Evolutionary conservation across 1,140 invertebrate genomes (phyloP).

Genomic region (Hylyphantes graminicola): DNA sequence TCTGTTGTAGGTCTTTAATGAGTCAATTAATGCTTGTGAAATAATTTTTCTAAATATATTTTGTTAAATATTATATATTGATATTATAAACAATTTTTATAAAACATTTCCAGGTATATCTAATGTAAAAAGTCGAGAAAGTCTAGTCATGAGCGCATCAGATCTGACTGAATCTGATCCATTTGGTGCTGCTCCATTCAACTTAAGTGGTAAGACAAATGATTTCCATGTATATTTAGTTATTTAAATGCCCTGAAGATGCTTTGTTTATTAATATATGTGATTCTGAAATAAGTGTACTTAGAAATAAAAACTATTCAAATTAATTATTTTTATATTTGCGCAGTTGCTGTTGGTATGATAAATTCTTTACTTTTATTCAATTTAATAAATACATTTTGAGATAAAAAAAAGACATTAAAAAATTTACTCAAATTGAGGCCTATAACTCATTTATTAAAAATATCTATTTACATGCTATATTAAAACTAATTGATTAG

Average conservation of each 20-base stretch:
- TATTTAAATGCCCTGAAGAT: not conserved
- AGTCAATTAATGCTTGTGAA: not conserved
- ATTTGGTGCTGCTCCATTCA: constrained; percentile 84
- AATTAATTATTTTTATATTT: too few relatives aligned
- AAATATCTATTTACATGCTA: too few relatives aligned
- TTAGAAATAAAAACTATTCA: too few relatives aligned
- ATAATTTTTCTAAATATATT: not conserved
- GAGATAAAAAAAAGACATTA: too few relatives aligned
- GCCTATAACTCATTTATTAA: too few relatives aligned
- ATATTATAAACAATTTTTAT: too few relatives aligned
- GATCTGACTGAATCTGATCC: constrained; percentile 77
- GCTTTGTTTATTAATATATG: not conserved
- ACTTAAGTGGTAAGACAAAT: constrained; percentile 63
- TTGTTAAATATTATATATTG: not conserved
- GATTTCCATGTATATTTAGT: not conserved
- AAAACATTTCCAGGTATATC: constrained; percentile 73
- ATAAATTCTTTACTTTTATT: too few relatives aligned
- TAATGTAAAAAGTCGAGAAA: constrained; percentile 81
- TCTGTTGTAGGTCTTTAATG: not conserved
- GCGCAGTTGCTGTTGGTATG: too few relatives aligned
- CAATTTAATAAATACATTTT: too few relatives aligned
- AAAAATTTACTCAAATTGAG: too few relatives aligned
- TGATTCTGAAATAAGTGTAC: not conserved
- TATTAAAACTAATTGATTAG: too few relatives aligned
- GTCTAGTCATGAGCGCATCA: constrained; percentile 79